These are phyloP conservation scores for Eulemur rubriventer DNA, from an alignment of 2,797 vertebrate genomes.

Conservation along the genomic window DNA sequence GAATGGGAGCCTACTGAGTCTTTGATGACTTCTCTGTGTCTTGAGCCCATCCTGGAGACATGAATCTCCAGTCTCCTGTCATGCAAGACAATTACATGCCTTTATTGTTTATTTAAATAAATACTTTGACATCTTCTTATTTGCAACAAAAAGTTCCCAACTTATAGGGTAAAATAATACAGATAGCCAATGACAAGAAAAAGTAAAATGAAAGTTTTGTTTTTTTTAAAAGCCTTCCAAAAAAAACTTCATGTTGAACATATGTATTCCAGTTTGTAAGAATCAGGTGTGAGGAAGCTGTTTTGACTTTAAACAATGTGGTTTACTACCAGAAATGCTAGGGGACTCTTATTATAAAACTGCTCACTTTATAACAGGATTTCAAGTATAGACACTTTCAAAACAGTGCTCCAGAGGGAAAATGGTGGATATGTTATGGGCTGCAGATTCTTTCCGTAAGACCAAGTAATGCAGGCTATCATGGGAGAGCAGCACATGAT, in stretches of 20 bases:
- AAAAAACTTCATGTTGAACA: neutral
- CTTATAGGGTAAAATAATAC: neutral
- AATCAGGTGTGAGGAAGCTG: neutral
- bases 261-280: neutral
- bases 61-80: neutral
- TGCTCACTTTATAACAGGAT: neutral
- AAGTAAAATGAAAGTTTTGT: neutral
- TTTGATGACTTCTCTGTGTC: neutral
- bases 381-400: neutral
- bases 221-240: neutral
- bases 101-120: neutral
- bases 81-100: neutral
- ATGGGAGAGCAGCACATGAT: neutral
- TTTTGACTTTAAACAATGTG: neutral
- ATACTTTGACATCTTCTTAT: neutral
- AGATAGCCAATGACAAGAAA: neutral
- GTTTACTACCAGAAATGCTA: neutral
- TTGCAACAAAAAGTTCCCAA: neutral
- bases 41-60: neutral
- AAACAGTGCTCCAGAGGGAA: fast-evolving
- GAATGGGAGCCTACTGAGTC: fast-evolving
- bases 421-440: fast-evolving
- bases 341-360: neutral
- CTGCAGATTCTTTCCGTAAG: neutral
- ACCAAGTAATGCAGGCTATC: neutral